Percentiles rank a stretch among this genome's conserved stretches.
These are phyloP conservation scores for Corythucha ciliata DNA, from an alignment of 2,888 invertebrate genomes.

Conservation along the genomic window DNA sequence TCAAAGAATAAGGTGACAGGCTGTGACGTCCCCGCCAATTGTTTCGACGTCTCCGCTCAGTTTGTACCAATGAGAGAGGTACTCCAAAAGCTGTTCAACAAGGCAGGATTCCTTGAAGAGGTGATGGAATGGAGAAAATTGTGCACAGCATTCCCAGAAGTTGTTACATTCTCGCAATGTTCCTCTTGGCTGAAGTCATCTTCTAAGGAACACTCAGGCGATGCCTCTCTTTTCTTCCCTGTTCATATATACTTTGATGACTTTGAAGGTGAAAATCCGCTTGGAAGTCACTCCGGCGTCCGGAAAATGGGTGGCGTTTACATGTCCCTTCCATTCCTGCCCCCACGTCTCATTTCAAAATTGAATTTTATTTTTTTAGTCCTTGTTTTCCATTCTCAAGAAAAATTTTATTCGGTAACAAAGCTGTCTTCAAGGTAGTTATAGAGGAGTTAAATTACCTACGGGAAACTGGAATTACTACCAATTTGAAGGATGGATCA, in stretches of 20 bases:
- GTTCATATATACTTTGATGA: not conserved
- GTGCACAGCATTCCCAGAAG: not conserved
- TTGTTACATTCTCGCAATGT: not conserved
- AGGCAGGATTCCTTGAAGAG: not conserved
- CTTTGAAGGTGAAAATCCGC: too few species aligned
- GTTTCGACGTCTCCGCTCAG: not conserved
- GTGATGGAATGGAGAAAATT: not conserved
- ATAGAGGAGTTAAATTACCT: slow-evolving; percentile 1
- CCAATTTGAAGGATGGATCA: not conserved
- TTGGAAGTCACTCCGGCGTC: not conserved
- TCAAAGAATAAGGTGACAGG: too few species aligned
- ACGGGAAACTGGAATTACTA: not conserved
- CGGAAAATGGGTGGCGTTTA: not conserved
- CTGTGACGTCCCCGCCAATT: not conserved
- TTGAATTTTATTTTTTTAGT: too few species aligned
- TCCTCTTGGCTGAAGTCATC: not conserved
- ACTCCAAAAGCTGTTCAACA: not conserved
- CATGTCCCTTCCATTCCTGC: not conserved
- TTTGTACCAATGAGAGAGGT: slow-evolving; percentile 2
- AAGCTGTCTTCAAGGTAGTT: not conserved
- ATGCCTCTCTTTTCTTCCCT: not conserved
- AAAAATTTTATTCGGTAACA: not conserved
- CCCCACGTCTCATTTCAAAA: too few species aligned
- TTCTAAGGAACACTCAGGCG: not conserved
- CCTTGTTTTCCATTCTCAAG: too few species aligned